A percentile compares a stretch with the other conserved stretches of the same genome.
Conservation (phyloP, 2,888 invertebrate species). For the Axea sp. region DNA sequence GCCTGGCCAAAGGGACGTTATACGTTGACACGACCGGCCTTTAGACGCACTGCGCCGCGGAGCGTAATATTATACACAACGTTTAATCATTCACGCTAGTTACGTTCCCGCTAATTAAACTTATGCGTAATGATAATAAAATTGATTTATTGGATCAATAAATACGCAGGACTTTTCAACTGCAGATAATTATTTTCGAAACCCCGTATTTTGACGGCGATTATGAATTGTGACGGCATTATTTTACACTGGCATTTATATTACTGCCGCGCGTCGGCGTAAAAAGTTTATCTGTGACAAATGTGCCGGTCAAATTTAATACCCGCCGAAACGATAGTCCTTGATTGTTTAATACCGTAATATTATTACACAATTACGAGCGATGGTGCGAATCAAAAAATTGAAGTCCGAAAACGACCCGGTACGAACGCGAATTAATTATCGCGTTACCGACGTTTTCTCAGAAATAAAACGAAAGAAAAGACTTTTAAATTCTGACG, state of each 20-base stretch:
- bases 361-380: no score
- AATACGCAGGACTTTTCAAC: conserved; percentile 51
- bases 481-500: conserved; percentile 2
- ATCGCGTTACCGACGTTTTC: not conserved
- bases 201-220: conserved; percentile 51
- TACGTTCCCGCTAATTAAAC: conserved; percentile 57
- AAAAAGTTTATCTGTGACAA: conserved; percentile 39
- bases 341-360: conserved; percentile 1
- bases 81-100: conserved; percentile 58
- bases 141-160: conserved; percentile 59
- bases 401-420: conserved; percentile 24
- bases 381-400: conserved; percentile 7
- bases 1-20: conserved; percentile 52
- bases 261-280: conserved; percentile 13
- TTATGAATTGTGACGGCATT: conserved; percentile 50
- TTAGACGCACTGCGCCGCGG: conserved; percentile 32
- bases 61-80: conserved; percentile 42
- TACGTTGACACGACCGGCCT: conserved; percentile 55
- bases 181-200: conserved; percentile 51
- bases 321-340: conserved; percentile 5
- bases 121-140: conserved; percentile 56
- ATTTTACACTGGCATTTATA: conserved; percentile 41
- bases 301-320: conserved; percentile 36
- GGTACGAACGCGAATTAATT: conserved; percentile 24
- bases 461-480: not conserved